Conservation (phyloP, 2,797 vertebrate species). For the Poecile montanus region DNA sequence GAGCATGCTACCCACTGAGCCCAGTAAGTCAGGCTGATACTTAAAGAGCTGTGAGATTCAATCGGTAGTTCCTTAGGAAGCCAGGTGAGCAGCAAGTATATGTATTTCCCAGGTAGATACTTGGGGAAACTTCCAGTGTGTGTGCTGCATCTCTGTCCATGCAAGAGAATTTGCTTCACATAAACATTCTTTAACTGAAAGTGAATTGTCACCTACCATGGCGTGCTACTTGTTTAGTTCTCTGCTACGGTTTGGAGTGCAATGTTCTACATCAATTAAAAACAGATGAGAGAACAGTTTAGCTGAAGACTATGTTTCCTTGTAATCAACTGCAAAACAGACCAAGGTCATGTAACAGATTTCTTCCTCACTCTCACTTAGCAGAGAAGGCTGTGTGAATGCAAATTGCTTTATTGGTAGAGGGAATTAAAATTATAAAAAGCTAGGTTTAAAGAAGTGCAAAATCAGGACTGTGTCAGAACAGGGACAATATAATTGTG, state of each 20-base stretch:
- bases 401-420: slow-evolving; percentile 80
- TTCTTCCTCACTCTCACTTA: slow-evolving; percentile 69
- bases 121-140: not conserved
- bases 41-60: not conserved
- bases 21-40: not conserved
- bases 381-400: slow-evolving; percentile 70
- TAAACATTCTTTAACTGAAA: not conserved
- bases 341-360: slow-evolving; percentile 75
- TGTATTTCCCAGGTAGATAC: not conserved
- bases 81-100: not conserved
- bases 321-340: slow-evolving; percentile 78
- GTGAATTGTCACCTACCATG: not conserved
- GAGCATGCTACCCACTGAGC: not conserved
- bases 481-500: slow-evolving; percentile 82
- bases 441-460: slow-evolving; percentile 77
- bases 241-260: slow-evolving; percentile 38
- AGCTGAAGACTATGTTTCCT: slow-evolving; percentile 70
- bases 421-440: slow-evolving; percentile 82
- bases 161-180: not conserved
- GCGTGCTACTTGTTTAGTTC: slow-evolving; percentile 24
- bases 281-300: slow-evolving; percentile 71
- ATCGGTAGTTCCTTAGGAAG: not conserved
- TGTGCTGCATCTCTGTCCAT: not conserved
- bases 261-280: slow-evolving; percentile 70
- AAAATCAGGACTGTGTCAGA: slow-evolving; percentile 81